These are phyloP conservation scores for Oxyteleia sp. DNA, from an alignment of 2,888 invertebrate species.

Conservation along the genomic window DNA sequence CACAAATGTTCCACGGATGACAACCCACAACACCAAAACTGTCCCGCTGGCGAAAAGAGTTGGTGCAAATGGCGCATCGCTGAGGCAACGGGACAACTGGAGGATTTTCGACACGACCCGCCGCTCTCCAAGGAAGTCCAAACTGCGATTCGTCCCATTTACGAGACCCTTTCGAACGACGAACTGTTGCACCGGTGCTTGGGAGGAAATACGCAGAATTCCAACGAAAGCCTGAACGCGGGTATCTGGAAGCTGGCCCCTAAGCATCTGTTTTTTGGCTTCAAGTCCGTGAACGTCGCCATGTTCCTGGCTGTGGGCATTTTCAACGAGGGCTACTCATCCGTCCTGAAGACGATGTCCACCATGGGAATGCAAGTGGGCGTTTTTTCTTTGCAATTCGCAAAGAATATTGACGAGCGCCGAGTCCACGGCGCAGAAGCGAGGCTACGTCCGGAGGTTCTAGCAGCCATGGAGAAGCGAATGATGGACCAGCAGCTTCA, in stretches of 20 bases:
- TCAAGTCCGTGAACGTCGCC: slow-evolving; percentile 12
- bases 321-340: slow-evolving; percentile 21
- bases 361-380: slow-evolving; percentile 14
- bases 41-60: not conserved
- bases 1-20: not conserved
- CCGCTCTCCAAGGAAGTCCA: slow-evolving; percentile 10
- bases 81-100: not conserved
- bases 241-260: slow-evolving; percentile 11
- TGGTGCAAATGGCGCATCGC: slow-evolving; percentile 5
- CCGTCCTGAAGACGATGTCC: slow-evolving; percentile 20
- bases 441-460: slow-evolving; percentile 23
- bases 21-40: not conserved
- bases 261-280: slow-evolving; percentile 20
- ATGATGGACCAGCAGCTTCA: slow-evolving; percentile 11
- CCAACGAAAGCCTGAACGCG: slow-evolving; percentile 15
- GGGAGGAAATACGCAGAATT: slow-evolving; percentile 3
- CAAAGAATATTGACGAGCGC: slow-evolving; percentile 11
- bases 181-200: slow-evolving; percentile 14
- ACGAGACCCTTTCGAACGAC: too few species aligned
- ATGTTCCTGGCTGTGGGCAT: slow-evolving; percentile 18
- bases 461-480: slow-evolving; percentile 18
- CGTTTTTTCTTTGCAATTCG: slow-evolving; percentile 18
- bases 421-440: slow-evolving; percentile 17
- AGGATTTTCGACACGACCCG: not conserved
- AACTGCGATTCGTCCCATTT: slow-evolving; percentile 3